Conservation (phyloP, 2,113 vertebrate genomes). For the Ophthalmotilapia sp. region DNA sequence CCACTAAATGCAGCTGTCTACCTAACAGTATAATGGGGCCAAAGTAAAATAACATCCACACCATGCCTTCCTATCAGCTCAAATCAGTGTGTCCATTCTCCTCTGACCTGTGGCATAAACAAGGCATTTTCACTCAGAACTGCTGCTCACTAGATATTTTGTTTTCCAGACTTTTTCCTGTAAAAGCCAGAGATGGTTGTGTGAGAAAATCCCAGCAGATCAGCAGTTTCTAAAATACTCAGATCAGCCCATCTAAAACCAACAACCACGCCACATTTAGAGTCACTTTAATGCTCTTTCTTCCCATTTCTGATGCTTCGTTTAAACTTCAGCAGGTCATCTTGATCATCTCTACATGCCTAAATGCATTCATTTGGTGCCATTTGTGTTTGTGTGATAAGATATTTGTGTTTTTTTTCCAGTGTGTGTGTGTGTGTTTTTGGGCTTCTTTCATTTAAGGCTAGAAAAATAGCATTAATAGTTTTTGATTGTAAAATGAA, state of each 20-base stretch:
- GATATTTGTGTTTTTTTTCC: background rate
- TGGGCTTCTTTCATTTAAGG: background rate
- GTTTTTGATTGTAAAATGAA: background rate
- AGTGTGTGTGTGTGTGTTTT: background rate
- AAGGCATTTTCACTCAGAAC: background rate
- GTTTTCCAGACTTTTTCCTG: background rate
- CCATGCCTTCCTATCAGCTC: background rate
- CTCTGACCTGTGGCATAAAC: background rate
- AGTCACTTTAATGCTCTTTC: background rate
- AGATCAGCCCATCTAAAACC: background rate
- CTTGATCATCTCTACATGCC: background rate
- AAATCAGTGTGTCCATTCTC: background rate
- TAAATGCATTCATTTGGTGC: background rate
- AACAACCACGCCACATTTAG: background rate
- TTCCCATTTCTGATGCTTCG: background rate
- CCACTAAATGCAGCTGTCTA: background rate
- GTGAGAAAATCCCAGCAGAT: background rate
- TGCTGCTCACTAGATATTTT: background rate
- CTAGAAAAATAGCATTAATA: background rate
- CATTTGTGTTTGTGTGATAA: background rate
- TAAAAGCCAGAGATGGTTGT: background rate
- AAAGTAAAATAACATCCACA: background rate
- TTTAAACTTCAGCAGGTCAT: background rate
- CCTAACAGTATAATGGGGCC: background rate
- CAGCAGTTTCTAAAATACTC: background rate